Evolutionary conservation across 2,797 vertebrate species (phyloP), one percentile per base, ranked within the genome.

Genomic region (Buphagus erythrorhynchus): DNA sequence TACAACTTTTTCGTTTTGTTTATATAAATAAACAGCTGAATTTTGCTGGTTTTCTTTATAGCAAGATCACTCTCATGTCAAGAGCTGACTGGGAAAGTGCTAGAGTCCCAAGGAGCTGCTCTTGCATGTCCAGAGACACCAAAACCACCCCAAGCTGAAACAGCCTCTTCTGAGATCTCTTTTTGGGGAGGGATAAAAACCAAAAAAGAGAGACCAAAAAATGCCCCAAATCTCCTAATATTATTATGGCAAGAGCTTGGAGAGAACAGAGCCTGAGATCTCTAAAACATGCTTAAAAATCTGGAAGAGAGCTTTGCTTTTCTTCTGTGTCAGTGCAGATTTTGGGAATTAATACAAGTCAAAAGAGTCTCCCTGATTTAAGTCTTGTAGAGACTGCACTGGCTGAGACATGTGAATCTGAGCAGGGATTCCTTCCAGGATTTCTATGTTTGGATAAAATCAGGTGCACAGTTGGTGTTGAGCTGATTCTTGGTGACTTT

Each of bases 381-480:
- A 51, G 17, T 66, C 33, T 40, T 42, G 25, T 22, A 24, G 20
- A 38, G 69, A 10, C 14, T 9, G 12, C 13, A 0, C 24, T 65
- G 71, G 40, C 45, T 33, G 67, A 31, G 35, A 43, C 11, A 4
- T 5, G 11, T 8, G 10, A 13, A 19, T 28, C 42, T 18, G 22
- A 1, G 5, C 26, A 3, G 49, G 36, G 48, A 36, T 66, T 87
- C 48, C 38, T 46, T n/a, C 35, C 12, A 5, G 38, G 29, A 33
- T 62, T 58, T 40, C 55, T 10, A 2, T 6, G 1, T 54, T n/a
- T 8, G 2, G 40, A 8, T 66, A 9, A 80, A 86, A 76, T 20
- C 17, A 6, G 45, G 18, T 22, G 35, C 24, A 4, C 14, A 8
- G 0, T 12, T 29, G 33, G 16, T 5, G 0, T 9, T 3, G 17